phyloP scores from a whole-genome alignment of 2,888 invertebrate genomes.

The Platycheirus albimanus region DNA sequence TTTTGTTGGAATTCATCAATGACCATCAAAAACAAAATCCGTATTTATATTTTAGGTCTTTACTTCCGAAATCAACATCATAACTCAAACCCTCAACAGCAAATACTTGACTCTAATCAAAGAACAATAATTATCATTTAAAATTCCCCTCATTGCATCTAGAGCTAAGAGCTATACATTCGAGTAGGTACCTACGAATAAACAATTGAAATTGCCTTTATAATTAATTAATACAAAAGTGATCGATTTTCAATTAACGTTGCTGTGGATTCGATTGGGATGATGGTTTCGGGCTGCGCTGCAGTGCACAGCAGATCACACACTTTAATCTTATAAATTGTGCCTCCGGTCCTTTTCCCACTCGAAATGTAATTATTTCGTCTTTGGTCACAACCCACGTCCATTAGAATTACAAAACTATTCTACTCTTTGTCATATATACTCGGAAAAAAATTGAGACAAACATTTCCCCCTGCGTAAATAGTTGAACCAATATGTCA shows the following conservation, averaged over 20 bases:
- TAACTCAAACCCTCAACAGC: too few relatives aligned
- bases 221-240: slow-evolving; percentile 64
- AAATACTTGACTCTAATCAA: background rate
- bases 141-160: slow-evolving; percentile 39
- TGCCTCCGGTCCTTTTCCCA: slow-evolving; percentile 49
- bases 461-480: background rate
- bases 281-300: slow-evolving; percentile 15
- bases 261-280: slow-evolving; percentile 30
- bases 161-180: background rate
- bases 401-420: background rate
- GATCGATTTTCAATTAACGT: slow-evolving; percentile 68
- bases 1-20: too few relatives aligned
- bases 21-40: too few relatives aligned
- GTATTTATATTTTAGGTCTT: too few relatives aligned
- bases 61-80: too few relatives aligned
- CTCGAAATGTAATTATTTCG: slow-evolving; percentile 56
- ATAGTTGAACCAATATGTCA: too few relatives aligned
- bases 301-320: slow-evolving; percentile 36
- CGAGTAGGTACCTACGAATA: too few relatives aligned
- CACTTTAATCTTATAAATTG: slow-evolving; percentile 32
- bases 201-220: slow-evolving; percentile 49
- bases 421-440: too few relatives aligned
- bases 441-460: too few relatives aligned
- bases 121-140: slow-evolving; percentile 16
- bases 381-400: slow-evolving; percentile 35